A percentile compares a stretch with the other conserved stretches of the same genome.
Conservation (phyloP, 2,113 vertebrate species). For the Steatornis caripensis region DNA sequence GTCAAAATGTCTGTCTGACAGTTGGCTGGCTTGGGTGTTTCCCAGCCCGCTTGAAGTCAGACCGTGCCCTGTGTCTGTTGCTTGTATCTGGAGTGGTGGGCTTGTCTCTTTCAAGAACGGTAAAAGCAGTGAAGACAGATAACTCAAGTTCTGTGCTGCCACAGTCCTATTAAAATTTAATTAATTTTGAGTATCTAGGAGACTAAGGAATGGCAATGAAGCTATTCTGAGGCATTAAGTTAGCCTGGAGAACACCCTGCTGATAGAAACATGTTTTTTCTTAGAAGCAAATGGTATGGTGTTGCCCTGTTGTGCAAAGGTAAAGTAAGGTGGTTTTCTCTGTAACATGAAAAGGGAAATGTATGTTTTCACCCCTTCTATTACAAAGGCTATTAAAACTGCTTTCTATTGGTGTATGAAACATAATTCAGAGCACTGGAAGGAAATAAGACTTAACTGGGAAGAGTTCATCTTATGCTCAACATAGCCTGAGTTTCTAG, state of each 20-base stretch:
- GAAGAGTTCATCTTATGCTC: neutral
- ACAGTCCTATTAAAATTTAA: neutral
- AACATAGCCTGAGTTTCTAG: neutral
- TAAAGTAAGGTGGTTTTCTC: neutral
- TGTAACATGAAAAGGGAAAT: neutral
- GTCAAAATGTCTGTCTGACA: neutral
- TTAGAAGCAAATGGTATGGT: neutral
- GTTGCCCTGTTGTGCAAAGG: neutral
- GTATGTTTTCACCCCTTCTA: neutral
- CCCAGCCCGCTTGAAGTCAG: neutral
- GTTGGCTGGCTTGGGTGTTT: neutral
- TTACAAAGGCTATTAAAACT: neutral
- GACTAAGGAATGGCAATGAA: neutral
- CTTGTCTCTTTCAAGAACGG: neutral
- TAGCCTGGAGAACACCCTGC: neutral
- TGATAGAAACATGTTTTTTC: neutral
- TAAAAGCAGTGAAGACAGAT: neutral
- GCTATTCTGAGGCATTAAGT: neutral
- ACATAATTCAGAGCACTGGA: neutral
- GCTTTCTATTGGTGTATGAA: neutral
- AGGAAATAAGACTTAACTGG: neutral
- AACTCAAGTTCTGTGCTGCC: neutral
- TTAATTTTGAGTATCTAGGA: neutral
- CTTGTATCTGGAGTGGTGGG: neutral
- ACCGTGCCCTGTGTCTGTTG: neutral